Evolutionary conservation across 2,888 invertebrate species (phyloP), one percentile per base, ranked within the genome.

Genomic region (Melanostoma scalare): DNA sequence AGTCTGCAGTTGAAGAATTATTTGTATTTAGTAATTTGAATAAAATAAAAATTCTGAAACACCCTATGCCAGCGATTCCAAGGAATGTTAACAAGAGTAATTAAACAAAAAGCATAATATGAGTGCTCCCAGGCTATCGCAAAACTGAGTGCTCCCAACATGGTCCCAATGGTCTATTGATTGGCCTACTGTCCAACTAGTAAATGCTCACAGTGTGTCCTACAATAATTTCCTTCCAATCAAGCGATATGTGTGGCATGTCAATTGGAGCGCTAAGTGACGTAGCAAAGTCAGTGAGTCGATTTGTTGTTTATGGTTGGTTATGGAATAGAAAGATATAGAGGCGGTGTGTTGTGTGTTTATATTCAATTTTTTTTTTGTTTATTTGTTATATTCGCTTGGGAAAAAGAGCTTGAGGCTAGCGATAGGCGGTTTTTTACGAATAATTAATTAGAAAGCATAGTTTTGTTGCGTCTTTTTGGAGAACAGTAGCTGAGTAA

Each of bases 221-320:
- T 63, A 82, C 69, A 68, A 77, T 82, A 73, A 73, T 69, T 82
- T 77, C 73, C 65, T 58, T 58, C 78, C 73, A 82, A 78, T 82
- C 73, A 63, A 77, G 63, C 77, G 72, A 69, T 78, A 65, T 69
- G 82, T 82, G 73, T 78, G 82, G 82, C 82, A 73, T 78, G 69
- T 77, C 82, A 82, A 82, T 73, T 65, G 68, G 63, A 63, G 56
- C 61, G 69, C 69, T 40, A 68, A 77, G 73, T 82, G 78, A 78
- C 82, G 82, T 73, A 73, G 68, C 61, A n/a, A 65, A 71, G 67
- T 71, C 80, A 60, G 81, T 76, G 72, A 73, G 76, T 74, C 68
- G 82, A 46, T 67, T 71, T 65, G 52, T 82, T 78, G 82, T 73
- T 77, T 73, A 77, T 77, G 82, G 68, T 60, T 77, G 82, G 68